Percentiles rank a stretch among this genome's conserved stretches.
These are phyloP conservation scores for Geococcyx californianus DNA, from an alignment of 2,113 vertebrate species.

Conservation along the genomic window DNA sequence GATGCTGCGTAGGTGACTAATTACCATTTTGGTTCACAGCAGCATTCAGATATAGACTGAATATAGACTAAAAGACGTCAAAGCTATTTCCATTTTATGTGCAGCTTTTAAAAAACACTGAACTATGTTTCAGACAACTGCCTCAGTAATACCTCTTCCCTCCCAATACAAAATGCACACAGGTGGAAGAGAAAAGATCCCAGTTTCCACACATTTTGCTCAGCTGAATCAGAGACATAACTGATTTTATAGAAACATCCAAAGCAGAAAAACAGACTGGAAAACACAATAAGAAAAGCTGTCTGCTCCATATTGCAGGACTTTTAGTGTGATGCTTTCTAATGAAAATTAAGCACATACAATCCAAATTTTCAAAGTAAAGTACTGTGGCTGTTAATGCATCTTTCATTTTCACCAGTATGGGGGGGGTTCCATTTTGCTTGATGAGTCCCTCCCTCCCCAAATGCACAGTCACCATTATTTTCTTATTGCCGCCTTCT, in stretches of 20 bases:
- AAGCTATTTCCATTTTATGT: background rate
- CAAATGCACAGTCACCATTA: background rate
- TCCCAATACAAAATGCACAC: background rate
- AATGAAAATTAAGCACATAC: background rate
- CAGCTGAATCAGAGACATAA: background rate
- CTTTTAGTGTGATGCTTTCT: background rate
- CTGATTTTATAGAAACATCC: background rate
- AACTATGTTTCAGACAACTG: background rate
- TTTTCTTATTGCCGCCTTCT: slow-evolving; percentile 2
- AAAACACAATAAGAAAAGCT: slow-evolving; percentile 19
- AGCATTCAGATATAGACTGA: background rate
- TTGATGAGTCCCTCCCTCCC: background rate
- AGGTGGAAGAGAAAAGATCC: background rate
- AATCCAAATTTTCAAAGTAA: background rate
- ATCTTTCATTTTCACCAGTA: background rate
- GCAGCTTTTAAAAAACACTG: background rate
- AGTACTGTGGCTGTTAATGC: background rate
- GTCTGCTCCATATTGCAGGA: background rate
- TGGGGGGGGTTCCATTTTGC: background rate
- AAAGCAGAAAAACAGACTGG: slow-evolving; percentile 2
- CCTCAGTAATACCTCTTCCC: background rate
- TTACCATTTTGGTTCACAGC: slow-evolving; percentile 22
- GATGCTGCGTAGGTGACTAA: slow-evolving; percentile 50
- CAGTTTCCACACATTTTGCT: slow-evolving; percentile 27
- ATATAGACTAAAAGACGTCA: background rate